Conservation (phyloP, 2,888 invertebrate species). For the Tetropium fuscum region DNA sequence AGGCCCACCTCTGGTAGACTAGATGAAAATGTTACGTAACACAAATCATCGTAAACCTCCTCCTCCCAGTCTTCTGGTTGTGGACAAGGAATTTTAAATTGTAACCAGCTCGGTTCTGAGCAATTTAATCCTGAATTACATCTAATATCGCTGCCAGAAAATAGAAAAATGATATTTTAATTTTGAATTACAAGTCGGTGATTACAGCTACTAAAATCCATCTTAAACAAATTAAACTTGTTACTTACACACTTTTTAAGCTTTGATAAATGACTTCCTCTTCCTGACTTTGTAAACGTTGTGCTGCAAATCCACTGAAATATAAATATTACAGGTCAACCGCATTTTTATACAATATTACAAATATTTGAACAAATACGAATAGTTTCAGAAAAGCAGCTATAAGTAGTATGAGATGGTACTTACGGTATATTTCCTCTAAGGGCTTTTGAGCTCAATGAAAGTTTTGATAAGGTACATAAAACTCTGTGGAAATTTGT, state of each 20-base stretch:
- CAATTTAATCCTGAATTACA: conserved; percentile 38
- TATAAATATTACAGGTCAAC: conserved; percentile 35
- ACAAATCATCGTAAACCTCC: conserved; percentile 89
- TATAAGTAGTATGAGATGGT: conserved; percentile 11
- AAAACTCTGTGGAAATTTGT: conserved; percentile 95
- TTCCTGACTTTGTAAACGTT: conserved; percentile 75
- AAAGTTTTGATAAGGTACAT: conserved; percentile 90
- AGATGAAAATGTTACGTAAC: conserved; percentile 86
- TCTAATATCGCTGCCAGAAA: conserved; percentile 33
- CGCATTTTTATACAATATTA: neutral
- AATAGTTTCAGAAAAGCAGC: neutral
- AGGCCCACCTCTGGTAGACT: conserved; percentile 73
- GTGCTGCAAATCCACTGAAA: conserved; percentile 86
- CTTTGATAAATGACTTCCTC: conserved; percentile 90
- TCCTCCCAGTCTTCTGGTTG: conserved; percentile 77
- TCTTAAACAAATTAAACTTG: conserved; percentile 12
- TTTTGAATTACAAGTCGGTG: neutral
- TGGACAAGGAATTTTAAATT: conserved; percentile 74
- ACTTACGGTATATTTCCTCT: conserved; percentile 81
- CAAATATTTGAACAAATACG: too few relatives aligned
- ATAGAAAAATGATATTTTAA: conserved; percentile 17
- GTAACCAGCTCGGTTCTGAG: conserved; percentile 72
- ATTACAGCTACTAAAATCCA: neutral
- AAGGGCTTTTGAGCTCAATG: conserved; percentile 80
- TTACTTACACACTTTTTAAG: conserved; percentile 82